Evolutionary conservation across 2,888 invertebrate species (phyloP).

Genomic region (Oligia fasciuncula): DNA sequence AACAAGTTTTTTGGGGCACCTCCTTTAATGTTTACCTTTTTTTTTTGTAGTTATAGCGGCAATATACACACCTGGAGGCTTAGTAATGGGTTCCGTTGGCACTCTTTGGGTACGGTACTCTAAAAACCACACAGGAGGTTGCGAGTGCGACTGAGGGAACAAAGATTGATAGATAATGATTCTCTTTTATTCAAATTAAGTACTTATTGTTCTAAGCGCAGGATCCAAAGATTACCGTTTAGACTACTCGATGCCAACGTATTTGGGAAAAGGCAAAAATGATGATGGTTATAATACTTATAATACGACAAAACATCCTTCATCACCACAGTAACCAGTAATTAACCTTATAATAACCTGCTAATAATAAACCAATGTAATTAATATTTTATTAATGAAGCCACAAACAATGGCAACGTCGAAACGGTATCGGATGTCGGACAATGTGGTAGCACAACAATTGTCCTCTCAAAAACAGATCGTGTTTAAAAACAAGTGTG

Average conservation of each 20-base stretch:
- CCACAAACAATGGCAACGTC: conserved; percentile 27
- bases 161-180: no score
- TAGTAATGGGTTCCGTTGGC: no score
- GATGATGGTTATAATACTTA: not conserved
- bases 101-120: no score
- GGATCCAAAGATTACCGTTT: not conserved
- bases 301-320: not conserved
- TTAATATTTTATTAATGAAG: conserved; percentile 36
- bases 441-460: conserved; percentile 11
- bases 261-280: not conserved
- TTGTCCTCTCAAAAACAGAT: conserved; percentile 28
- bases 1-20: no score
- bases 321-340: not conserved
- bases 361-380: conserved; percentile 14
- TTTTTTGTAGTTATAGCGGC: no score
- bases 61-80: no score
- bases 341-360: not conserved
- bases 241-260: not conserved
- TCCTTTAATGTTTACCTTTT: no score
- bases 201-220: no score
- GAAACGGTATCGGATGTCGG: conserved; percentile 13
- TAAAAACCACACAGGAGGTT: no score
- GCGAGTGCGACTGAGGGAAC: no score
- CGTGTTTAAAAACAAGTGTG: conserved; percentile 11
- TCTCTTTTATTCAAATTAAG: no score